Evolutionary conservation across 2,888 invertebrate species (phyloP).

Genomic region (Dryobota labecula): DNA sequence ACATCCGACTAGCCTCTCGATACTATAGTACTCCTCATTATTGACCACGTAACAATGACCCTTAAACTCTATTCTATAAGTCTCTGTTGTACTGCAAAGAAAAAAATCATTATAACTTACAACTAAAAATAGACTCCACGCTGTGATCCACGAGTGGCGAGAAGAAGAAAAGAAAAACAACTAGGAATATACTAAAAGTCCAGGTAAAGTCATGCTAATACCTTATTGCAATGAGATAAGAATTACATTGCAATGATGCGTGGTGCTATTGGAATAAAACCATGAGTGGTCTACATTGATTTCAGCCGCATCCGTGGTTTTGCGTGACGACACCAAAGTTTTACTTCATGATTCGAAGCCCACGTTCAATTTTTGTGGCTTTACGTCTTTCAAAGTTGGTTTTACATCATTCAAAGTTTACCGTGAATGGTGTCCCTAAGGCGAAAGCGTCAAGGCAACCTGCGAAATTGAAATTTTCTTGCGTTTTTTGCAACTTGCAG

Average conservation of each 20-base stretch:
- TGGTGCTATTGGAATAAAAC: neutral
- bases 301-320: neutral
- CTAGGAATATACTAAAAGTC: neutral
- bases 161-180: neutral
- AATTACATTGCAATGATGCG: neutral
- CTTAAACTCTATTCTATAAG: constrained; percentile 92
- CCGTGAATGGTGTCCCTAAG: neutral
- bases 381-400: neutral
- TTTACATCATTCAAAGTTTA: neutral
- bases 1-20: constrained; percentile 91
- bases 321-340: neutral
- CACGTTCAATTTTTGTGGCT: neutral
- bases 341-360: neutral
- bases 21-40: constrained; percentile 91
- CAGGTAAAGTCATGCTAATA: no score
- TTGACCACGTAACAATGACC: constrained; percentile 88
- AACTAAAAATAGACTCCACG: neutral
- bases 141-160: neutral
- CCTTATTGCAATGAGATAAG: neutral
- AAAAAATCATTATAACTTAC: constrained; percentile 15
- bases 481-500: no score
- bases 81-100: constrained; percentile 91
- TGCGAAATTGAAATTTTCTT: no score
- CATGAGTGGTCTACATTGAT: neutral
- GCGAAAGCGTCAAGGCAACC: no score